These are phyloP conservation scores for Sylvia borin DNA, from an alignment of 2,797 vertebrate genomes.

Conservation along the genomic window DNA sequence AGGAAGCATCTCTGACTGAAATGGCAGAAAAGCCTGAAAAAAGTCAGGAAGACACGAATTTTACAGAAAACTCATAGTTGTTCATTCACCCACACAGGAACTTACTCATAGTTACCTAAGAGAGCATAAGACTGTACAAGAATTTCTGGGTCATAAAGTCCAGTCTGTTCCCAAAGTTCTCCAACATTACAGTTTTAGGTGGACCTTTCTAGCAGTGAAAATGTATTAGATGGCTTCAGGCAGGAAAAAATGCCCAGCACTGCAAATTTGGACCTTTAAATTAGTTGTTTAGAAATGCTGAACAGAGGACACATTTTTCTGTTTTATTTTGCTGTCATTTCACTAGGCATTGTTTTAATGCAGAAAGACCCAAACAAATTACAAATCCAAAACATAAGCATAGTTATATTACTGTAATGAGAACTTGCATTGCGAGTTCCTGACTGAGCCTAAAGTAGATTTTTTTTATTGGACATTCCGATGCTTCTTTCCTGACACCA, in stretches of 20 bases:
- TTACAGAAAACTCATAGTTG: neutral
- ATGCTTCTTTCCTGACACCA: neutral
- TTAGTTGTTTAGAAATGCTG: neutral
- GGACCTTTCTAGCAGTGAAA: neutral
- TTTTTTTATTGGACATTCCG: neutral
- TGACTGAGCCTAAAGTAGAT: neutral
- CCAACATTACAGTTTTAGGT: neutral
- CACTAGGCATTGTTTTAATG: neutral
- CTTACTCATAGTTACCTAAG: neutral
- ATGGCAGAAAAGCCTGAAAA: neutral
- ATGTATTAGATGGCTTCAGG: neutral
- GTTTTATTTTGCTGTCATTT: conserved; percentile 1
- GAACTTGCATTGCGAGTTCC: neutral
- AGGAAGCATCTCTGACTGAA: neutral
- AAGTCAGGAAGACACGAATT: neutral
- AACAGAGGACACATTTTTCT: neutral
- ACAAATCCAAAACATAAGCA: neutral
- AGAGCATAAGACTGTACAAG: neutral
- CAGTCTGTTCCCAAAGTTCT: neutral
- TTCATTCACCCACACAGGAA: neutral
- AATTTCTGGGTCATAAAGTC: neutral
- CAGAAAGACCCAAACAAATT: neutral
- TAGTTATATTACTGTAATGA: neutral
- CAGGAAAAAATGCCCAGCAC: neutral
- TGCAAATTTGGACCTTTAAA: neutral